Evolutionary conservation across 1,140 invertebrate species (phyloP), one percentile per base, ranked within the genome.

Genomic region (Drosophila neocordata): DNA sequence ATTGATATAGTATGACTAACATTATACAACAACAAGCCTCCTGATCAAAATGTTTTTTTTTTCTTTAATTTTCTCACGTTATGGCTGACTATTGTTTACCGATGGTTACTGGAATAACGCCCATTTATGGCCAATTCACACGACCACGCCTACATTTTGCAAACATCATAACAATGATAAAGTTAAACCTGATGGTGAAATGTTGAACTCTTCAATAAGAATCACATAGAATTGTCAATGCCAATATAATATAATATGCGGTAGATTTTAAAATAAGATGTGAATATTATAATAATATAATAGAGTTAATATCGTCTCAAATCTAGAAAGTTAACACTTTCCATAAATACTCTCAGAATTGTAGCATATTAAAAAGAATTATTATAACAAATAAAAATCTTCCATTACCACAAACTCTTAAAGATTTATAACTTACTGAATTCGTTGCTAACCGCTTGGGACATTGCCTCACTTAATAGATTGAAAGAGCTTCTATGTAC

Each of bases 401-500:
- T 11, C 34, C 1, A 12, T 12, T 12, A 35, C 34, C 34, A 35
- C 8, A 35, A 35, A 12, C 12, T 1, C 12, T 12, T 2, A 35
- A 2, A 2, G 1, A 12, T n/a, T n/a, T n/a, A n/a, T n/a, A n/a
- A n/a, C 92, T 92, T 89, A 92, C 92, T 91, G 37, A 91, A 91
- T 72, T 93, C 92, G 76, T 92, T 91, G 73, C 80, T 91, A 35
- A 91, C 91, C 52, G 92, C 92, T 77, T 92, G 83, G 4, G 91
- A 92, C 87, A 92, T 92, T 8, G 91, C 89, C 61, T 92, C 91
- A 69, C 92, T 92, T 38, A 92, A 59, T 27, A 92, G 70, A 61
- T 91, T 87, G 61, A 92, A 92, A n/a, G 92, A 90, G 53, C 89
- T 91, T 37, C 79, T 73, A 22, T 69, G 72, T 48, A 64, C 12